A percentile compares a stretch with the other conserved stretches of the same genome.
Conservation (phyloP, 2,888 invertebrate genomes). For the Parnassius orleans region DNA sequence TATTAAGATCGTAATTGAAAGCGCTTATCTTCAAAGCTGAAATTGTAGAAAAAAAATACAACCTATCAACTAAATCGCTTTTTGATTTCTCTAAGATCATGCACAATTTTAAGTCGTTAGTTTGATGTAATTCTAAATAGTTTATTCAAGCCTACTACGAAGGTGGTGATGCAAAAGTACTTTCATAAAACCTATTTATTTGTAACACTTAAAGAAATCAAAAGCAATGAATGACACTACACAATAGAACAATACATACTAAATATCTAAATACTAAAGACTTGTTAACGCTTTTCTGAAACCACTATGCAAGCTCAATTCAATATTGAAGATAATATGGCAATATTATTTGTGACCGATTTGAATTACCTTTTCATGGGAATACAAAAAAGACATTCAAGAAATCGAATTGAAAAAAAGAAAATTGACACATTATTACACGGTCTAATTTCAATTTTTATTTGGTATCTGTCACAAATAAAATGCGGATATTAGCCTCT, state of each 20-base stretch:
- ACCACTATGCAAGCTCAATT: slow-evolving; percentile 38
- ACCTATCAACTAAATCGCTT: slow-evolving; percentile 38
- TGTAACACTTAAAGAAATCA: slow-evolving; percentile 29
- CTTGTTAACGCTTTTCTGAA: slow-evolving; percentile 43
- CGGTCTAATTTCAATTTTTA: neutral
- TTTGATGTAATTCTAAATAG: slow-evolving; percentile 13
- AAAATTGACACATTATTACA: neutral
- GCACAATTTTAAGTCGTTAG: slow-evolving; percentile 5
- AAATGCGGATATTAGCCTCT: slow-evolving; percentile 8
- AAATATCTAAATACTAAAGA: slow-evolving; percentile 44
- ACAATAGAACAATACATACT: slow-evolving; percentile 36
- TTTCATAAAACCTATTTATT: slow-evolving; percentile 9
- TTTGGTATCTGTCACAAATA: slow-evolving; percentile 2
- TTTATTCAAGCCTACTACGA: slow-evolving; percentile 16
- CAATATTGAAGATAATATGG: slow-evolving; percentile 34
- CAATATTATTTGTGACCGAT: slow-evolving; percentile 22
- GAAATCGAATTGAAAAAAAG: neutral
- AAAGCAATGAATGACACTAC: slow-evolving; percentile 31
- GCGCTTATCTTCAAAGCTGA: slow-evolving; percentile 56
- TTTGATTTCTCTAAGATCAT: slow-evolving; percentile 33
- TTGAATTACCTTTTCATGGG: neutral
- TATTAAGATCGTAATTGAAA: slow-evolving; percentile 32
- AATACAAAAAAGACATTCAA: no score
- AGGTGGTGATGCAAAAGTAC: slow-evolving; percentile 13
- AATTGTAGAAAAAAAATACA: slow-evolving; percentile 51